phyloP scores from a whole-genome alignment of 2,888 invertebrate species.

The Escarpia spicata region DNA sequence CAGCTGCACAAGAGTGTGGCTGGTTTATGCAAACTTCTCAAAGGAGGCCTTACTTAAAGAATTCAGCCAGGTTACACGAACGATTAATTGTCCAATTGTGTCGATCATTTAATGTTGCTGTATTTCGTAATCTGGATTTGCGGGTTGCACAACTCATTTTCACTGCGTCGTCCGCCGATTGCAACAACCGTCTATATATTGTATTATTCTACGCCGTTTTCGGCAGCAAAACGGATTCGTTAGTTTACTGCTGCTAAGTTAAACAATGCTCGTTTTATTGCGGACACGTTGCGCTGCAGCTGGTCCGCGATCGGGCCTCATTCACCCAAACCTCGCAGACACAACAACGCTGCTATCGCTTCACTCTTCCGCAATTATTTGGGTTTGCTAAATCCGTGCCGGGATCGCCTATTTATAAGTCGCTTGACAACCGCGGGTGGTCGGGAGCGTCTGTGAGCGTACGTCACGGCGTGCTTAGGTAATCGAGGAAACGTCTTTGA shows the following conservation, averaged over 20 bases:
- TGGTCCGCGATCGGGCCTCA: not conserved
- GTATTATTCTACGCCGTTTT: not conserved
- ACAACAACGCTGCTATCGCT: not conserved
- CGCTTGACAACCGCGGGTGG: not conserved
- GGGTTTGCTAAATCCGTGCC: not conserved
- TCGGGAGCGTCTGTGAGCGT: not conserved
- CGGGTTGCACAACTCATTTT: no score
- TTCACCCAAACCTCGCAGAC: not conserved
- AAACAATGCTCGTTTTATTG: not conserved
- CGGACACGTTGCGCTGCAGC: not conserved
- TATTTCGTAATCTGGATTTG: no score
- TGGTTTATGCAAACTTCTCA: no score
- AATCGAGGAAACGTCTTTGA: not conserved
- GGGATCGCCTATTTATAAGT: not conserved
- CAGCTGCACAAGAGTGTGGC: no score
- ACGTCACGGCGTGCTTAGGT: not conserved
- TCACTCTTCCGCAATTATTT: not conserved
- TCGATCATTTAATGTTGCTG: no score
- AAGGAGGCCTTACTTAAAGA: no score
- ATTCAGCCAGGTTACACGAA: no score
- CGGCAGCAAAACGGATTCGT: not conserved
- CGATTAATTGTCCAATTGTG: no score
- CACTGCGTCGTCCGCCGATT: no score
- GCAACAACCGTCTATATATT: not conserved
- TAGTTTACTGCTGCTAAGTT: no score